These are phyloP conservation scores for Ornithoptera alexandrae DNA, from an alignment of 2,888 invertebrate genomes.

Conservation along the genomic window DNA sequence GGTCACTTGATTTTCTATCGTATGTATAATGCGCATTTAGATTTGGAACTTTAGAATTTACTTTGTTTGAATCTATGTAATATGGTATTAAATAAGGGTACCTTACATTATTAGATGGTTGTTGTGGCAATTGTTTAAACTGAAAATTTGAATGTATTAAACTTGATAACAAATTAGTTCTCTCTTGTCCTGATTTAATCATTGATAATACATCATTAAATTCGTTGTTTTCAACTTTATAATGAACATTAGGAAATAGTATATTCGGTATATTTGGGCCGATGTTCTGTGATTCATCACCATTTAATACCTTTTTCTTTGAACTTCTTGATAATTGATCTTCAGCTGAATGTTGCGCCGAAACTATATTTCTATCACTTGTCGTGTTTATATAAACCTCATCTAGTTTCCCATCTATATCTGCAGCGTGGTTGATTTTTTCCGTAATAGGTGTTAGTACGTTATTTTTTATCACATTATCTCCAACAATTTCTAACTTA, in stretches of 20 bases:
- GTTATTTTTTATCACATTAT: not conserved
- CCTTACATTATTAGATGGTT: not conserved
- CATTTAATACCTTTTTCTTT: not conserved
- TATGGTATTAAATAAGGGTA: not conserved
- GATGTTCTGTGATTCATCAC: not conserved
- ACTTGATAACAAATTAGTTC: not conserved
- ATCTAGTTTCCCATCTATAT: constrained; percentile 2
- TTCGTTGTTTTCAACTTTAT: not conserved
- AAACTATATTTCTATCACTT: constrained; percentile 8
- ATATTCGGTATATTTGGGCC: not conserved
- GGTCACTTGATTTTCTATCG: not conserved
- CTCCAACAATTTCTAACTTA: constrained; percentile 3
- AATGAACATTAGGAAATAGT: not conserved
- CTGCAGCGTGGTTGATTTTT: not conserved
- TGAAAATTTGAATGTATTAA: constrained; percentile 5
- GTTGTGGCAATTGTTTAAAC: not conserved
- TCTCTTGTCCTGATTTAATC: constrained; percentile 2
- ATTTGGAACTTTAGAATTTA: constrained; percentile 1
- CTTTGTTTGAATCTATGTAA: constrained; percentile 8
- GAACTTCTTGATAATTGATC: not conserved
- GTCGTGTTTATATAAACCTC: constrained; percentile 8
- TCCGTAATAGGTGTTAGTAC: not conserved
- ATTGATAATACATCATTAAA: constrained; percentile 2
- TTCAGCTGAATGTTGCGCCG: not conserved
- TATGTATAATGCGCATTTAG: not conserved